phyloP scores from a whole-genome alignment of 2,888 invertebrate genomes.

The Caenorhabditis zanzibari region DNA sequence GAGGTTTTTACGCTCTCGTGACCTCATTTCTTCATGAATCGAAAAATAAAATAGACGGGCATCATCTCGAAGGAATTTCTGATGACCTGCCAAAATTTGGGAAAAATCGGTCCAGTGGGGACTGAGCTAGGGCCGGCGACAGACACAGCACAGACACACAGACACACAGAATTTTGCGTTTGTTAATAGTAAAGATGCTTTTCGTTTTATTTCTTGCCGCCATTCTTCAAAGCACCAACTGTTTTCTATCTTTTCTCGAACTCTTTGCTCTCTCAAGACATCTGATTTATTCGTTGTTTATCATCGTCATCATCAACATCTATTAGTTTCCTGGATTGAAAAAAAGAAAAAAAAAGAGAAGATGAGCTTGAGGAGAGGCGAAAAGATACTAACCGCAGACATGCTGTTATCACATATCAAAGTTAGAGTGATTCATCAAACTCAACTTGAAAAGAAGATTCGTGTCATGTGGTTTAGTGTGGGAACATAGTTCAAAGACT shows the following conservation, averaged over 20 bases:
- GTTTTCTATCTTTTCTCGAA: constrained; percentile 43
- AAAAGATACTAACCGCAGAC: constrained; percentile 37
- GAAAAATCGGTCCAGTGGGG: too few relatives aligned
- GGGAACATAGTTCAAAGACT: neutral
- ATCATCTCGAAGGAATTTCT: too few relatives aligned
- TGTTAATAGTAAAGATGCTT: too few relatives aligned
- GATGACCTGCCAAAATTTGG: too few relatives aligned
- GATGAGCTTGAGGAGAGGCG: neutral
- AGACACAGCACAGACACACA: too few relatives aligned
- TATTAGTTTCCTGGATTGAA: constrained; percentile 24
- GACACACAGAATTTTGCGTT: too few relatives aligned
- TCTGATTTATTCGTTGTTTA: constrained; percentile 63
- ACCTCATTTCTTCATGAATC: too few relatives aligned
- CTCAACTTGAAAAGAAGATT: neutral
- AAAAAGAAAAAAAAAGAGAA: constrained; percentile 4
- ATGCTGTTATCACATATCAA: constrained; percentile 23
- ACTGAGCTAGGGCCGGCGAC: too few relatives aligned
- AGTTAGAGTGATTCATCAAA: constrained; percentile 31
- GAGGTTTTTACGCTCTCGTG: too few relatives aligned
- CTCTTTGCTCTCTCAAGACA: constrained; percentile 15
- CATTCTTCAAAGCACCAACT: constrained; percentile 36
- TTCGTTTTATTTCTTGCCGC: constrained; percentile 49
- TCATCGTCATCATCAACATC: constrained; percentile 30
- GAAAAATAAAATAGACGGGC: too few relatives aligned
- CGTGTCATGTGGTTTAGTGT: constrained; percentile 1